Conservation (phyloP, 2,113 vertebrate genomes). For the Actenoides hombroni region DNA sequence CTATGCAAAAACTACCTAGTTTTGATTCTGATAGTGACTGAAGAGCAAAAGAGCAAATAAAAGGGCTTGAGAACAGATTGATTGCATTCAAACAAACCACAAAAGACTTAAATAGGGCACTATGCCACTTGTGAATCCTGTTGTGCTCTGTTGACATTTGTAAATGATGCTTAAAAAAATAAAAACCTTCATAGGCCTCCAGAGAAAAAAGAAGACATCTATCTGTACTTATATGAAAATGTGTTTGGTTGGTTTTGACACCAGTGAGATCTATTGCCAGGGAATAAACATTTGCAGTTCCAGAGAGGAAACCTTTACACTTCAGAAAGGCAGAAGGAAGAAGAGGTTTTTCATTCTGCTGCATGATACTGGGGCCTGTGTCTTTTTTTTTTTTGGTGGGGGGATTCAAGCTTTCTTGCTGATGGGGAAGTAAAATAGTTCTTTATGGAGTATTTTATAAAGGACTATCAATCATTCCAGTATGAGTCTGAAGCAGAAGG, state of each 20-base stretch:
- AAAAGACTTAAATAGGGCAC: not conserved
- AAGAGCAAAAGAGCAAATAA: not conserved
- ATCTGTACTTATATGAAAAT: not conserved
- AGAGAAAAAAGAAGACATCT: not conserved
- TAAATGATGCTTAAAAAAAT: not conserved
- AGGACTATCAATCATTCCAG: conserved; percentile 58
- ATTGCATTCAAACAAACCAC: not conserved
- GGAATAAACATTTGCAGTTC: conserved; percentile 3
- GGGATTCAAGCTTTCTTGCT: conserved; percentile 15
- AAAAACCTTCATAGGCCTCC: not conserved
- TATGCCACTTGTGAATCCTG: not conserved
- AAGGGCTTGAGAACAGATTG: not conserved
- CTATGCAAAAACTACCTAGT: not conserved
- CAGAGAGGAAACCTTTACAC: not conserved
- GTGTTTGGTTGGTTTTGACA: not conserved
- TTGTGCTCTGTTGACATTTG: not conserved
- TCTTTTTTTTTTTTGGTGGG: not conserved
- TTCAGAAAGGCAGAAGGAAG: conserved; percentile 20
- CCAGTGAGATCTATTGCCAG: not conserved
- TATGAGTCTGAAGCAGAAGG: conserved; percentile 20
- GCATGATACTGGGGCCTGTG: not conserved
- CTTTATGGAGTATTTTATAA: conserved; percentile 47
- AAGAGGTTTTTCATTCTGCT: conserved; percentile 22
- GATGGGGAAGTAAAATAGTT: conserved; percentile 44
- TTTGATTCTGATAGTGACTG: not conserved